Conservation (phyloP, 2,797 vertebrate species). For the Microctenopoma stevenorrisi region DNA sequence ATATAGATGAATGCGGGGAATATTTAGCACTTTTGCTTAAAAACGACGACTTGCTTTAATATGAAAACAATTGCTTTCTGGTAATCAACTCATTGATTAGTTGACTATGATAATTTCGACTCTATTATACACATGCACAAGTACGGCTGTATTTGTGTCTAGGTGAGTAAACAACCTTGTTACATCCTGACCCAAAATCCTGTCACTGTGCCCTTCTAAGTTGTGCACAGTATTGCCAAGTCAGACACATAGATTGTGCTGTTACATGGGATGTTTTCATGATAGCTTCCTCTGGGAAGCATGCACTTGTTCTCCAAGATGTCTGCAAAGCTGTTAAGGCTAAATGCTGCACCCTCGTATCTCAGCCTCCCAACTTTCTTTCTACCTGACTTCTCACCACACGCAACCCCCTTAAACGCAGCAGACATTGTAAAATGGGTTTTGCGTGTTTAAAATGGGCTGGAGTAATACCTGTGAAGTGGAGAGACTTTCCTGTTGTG, state of each 20-base stretch:
- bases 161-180: slow-evolving; percentile 18
- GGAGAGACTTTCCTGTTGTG: slow-evolving; percentile 43
- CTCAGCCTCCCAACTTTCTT: slow-evolving; percentile 37
- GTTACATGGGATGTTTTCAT: slow-evolving; percentile 58
- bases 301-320: slow-evolving; percentile 36
- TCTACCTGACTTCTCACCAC: slow-evolving; percentile 6
- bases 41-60: neutral
- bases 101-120: no score
- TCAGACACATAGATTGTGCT: slow-evolving; percentile 32
- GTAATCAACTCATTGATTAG: no score
- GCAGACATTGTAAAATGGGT: slow-evolving; percentile 30
- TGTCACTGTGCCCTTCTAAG: slow-evolving; percentile 15
- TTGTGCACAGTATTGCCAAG: slow-evolving; percentile 22
- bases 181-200: slow-evolving; percentile 19
- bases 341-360: slow-evolving; percentile 17
- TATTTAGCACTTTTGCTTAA: neutral
- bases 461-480: slow-evolving; percentile 37
- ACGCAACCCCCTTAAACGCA: neutral
- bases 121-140: neutral
- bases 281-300: slow-evolving; percentile 63
- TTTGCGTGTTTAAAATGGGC: slow-evolving; percentile 41
- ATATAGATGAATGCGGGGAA: neutral
- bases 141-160: neutral
- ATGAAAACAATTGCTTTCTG: neutral
- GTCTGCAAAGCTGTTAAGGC: slow-evolving; percentile 65